phyloP scores from a whole-genome alignment of 2,888 invertebrate species.

The Zhuqinia jingwanae region DNA sequence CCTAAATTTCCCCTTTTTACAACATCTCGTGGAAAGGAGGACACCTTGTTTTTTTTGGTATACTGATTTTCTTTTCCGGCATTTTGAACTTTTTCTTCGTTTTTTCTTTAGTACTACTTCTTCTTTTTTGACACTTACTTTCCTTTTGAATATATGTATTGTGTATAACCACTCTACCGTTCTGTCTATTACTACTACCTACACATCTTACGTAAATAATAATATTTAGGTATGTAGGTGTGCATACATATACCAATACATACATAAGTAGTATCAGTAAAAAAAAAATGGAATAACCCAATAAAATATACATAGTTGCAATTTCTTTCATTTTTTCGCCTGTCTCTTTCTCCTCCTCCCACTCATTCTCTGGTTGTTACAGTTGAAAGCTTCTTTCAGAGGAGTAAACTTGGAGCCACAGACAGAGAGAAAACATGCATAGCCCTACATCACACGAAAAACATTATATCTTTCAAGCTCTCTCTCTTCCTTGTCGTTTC shows the following conservation, averaged over 20 bases:
- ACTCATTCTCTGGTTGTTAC: background rate
- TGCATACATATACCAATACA: too few species aligned
- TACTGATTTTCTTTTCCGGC: constrained; percentile 2
- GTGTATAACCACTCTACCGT: background rate
- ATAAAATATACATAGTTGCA: background rate
- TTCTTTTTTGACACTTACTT: constrained; percentile 61
- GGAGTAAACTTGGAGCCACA: constrained; percentile 21
- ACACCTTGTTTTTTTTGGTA: background rate
- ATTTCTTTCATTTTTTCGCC: constrained; percentile 20
- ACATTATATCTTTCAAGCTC: background rate
- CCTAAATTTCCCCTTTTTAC: constrained; percentile 45
- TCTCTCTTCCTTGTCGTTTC: constrained; percentile 12
- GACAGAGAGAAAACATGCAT: background rate
- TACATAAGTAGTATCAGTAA: background rate
- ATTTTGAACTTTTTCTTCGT: background rate
- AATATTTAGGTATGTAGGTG: background rate
- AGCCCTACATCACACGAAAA: background rate
- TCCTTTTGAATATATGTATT: background rate
- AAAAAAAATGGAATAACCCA: background rate
- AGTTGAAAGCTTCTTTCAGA: background rate
- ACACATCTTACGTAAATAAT: background rate
- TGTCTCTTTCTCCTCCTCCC: background rate
- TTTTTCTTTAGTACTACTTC: constrained; percentile 9
- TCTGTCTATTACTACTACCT: background rate
- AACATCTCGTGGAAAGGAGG: background rate